phyloP scores from a whole-genome alignment of 2,888 invertebrate species.

The Tryphoninae sp. region DNA sequence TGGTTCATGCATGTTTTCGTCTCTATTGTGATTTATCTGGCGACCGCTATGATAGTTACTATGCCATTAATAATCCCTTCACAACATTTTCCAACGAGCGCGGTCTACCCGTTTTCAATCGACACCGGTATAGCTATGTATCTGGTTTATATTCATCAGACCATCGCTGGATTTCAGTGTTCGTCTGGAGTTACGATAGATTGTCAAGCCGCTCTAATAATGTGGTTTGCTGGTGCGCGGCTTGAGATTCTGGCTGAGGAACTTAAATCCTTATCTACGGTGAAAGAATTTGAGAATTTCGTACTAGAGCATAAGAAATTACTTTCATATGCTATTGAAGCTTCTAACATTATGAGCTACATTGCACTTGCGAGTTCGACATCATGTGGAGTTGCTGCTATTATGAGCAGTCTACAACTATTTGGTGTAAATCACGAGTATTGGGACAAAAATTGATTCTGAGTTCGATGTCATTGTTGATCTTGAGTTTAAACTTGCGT shows the following conservation, averaged over 20 bases:
- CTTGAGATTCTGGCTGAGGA: slow-evolving; percentile 59
- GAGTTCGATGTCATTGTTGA: no score
- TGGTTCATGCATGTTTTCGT: slow-evolving; percentile 47
- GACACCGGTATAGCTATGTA: slow-evolving; percentile 17
- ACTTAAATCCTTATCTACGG: not conserved
- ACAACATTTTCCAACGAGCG: slow-evolving; percentile 50
- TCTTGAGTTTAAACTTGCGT: no score
- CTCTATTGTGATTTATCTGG: slow-evolving; percentile 48
- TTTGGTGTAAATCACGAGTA: not conserved
- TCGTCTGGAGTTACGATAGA: slow-evolving; percentile 63
- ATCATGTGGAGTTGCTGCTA: slow-evolving; percentile 56
- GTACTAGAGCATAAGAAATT: slow-evolving; percentile 31
- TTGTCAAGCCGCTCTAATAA: slow-evolving; percentile 62
- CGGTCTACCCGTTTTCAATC: slow-evolving; percentile 57
- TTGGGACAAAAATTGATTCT: no score
- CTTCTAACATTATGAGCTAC: not conserved
- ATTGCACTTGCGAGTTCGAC: not conserved
- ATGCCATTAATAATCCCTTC: slow-evolving; percentile 57
- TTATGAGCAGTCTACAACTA: slow-evolving; percentile 24
- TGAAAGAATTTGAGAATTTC: slow-evolving; percentile 5
- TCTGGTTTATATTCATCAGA: slow-evolving; percentile 51
- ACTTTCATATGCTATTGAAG: slow-evolving; percentile 34
- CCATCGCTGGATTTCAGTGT: slow-evolving; percentile 35
- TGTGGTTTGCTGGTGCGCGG: slow-evolving; percentile 67
- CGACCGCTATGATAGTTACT: slow-evolving; percentile 58